Evolutionary conservation across 2,888 invertebrate genomes (phyloP), one percentile per base, ranked within the genome.

Genomic region (Eristalis pertinax): DNA sequence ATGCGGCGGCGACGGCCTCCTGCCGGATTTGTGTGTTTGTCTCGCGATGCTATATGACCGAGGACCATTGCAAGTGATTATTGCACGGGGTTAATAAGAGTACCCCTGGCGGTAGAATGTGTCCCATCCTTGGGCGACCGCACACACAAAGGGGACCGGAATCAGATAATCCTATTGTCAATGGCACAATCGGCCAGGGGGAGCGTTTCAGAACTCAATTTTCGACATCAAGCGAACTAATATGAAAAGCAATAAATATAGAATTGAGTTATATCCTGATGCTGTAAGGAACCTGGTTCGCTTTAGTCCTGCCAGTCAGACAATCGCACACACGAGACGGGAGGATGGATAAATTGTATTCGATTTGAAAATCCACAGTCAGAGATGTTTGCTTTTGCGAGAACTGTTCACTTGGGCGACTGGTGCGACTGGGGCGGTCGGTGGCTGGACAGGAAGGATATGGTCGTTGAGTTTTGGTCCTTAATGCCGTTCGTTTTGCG

Each of bases 221-320:
- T 87, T 84, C 84, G 65, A 84, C 87, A 87, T 87, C 84, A 80
- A 87, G 76, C 73, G 87, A 84, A 87, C 87, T 87, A 87, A 87
- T 87, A 84, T 76, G 79, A 84, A 87, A 87, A 84, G 87, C 87
- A 87, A 87, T 87, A 87, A 87, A 87, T 87, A 87, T 84, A 60
- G 80, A 87, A 87, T 87, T 87, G 87, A 87, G 79, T 87, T 87
- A 87, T 69, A 69, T 73, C 70, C 72, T 69, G 83, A 65, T 80
- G 76, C 43, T 76, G 64, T 43, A 86, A 83, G 72, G 83, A 83
- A 60, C 29, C 58, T 11, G 43, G 58, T 62, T 35, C 19, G 1
- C 29, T 56, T 26, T 32, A 73, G 41, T 58, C 50, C 50, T 50
- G 24, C 72, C 70, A 58, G 15, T 19, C 24, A 64, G 50, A 58